Base-by-base conservation (phyloP, 2,113 vertebrate species). In the Prunella himalayana region DNA sequence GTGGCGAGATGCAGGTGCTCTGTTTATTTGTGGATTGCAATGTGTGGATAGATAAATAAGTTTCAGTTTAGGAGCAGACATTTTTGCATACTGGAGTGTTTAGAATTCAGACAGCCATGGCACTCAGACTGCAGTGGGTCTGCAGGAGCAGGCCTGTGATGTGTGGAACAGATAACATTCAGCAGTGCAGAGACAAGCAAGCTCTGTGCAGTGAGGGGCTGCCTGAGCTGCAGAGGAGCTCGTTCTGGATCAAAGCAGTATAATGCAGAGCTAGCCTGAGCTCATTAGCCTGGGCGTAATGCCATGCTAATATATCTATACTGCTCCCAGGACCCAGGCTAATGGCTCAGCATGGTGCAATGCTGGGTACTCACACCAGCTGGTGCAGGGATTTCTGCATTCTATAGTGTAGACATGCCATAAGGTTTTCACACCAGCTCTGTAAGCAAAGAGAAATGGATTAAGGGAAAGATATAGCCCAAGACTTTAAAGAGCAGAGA, bases 291-390 rank as follows among this genome's bases (percentile, higher is more conserved):
- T 90, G 95, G 94, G 88, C 82, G 0, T 69, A 61, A 65, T 77
- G 90, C 94, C 94, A 93, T 92, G 54, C 86, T 97, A 86, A 92
- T 94, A 50, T 92, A 94, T 86, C 92, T 80, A 35, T 86, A 88
- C 79, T 73, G 9, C 94, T 97, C 94, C 90, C 96, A 88, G 72
- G 91, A 83, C 90, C 76, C 59, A 14, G 73, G 86, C 90, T 95
- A 90, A 95, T 86, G 85, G 82, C 96, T 95, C 90, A 88, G 94
- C 90, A 12, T 82, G 90, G 76, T 77, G 88, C 90, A 66, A 13
- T 77, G 79, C 59, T 88, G 88, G 63, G 82, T 80, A 92, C 92
- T 92, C 59, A 17, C 75, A 90, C 90, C 96, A 96, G 94, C 96
- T 94, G 94, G 86, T 92, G 82, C 75, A 77, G 90, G 79, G 94